These are phyloP conservation scores for Suillia variegata DNA, from an alignment of 2,888 invertebrate species.

Conservation along the genomic window DNA sequence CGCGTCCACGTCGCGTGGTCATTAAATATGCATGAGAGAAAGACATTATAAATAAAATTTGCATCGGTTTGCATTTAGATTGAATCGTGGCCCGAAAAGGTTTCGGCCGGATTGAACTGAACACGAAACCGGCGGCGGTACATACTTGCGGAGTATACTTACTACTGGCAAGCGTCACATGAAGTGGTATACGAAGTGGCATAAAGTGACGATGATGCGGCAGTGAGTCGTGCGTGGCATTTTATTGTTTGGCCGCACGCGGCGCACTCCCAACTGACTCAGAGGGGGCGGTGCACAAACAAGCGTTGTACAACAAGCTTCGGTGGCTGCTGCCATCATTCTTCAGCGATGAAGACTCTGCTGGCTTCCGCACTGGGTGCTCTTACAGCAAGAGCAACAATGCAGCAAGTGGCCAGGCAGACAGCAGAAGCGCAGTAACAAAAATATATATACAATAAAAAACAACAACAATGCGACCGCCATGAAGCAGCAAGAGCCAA, in stretches of 20 bases:
- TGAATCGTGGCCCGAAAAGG: slow-evolving; percentile 19
- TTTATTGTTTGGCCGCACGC: not conserved
- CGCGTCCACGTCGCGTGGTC: slow-evolving; percentile 44
- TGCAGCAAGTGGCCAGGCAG: not conserved
- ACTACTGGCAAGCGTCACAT: too few species aligned
- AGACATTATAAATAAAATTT: slow-evolving; percentile 52
- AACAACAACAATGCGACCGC: too few species aligned
- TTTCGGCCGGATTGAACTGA: not conserved
- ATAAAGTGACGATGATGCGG: slow-evolving; percentile 6
- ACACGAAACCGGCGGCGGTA: too few species aligned
- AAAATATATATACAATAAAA: too few species aligned
- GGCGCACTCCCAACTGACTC: too few species aligned
- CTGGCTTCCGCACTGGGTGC: not conserved
- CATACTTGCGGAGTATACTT: too few species aligned
- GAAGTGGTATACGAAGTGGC: too few species aligned
- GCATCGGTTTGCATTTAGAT: slow-evolving; percentile 51
- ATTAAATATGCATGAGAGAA: slow-evolving; percentile 50
- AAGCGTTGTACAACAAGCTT: not conserved
- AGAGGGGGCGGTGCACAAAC: not conserved
- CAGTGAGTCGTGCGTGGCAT: not conserved
- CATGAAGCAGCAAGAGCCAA: too few species aligned
- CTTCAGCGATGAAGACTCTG: not conserved
- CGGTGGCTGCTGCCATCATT: not conserved
- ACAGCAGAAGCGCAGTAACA: not conserved
- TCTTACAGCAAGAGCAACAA: not conserved